Evolutionary conservation across 1,140 invertebrate genomes (phyloP).

Genomic region (Brachionus manjavacas): DNA sequence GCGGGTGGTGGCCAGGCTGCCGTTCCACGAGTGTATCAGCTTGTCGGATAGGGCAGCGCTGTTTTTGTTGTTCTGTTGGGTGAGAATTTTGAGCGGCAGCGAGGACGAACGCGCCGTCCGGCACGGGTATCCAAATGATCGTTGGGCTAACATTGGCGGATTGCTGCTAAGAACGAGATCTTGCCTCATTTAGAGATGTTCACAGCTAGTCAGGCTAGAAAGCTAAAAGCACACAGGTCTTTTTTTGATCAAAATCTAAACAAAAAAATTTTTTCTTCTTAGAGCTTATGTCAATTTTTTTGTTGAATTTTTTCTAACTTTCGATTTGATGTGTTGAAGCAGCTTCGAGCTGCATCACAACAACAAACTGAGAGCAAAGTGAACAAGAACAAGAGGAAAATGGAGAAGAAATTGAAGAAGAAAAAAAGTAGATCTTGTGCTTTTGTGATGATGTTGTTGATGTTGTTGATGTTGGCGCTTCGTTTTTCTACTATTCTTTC

Average conservation of each 20-base stretch:
- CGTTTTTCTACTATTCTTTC: too few relatives aligned
- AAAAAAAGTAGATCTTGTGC: neutral
- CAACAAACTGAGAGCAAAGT: too few relatives aligned
- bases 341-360: too few relatives aligned
- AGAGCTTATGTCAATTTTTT: neutral
- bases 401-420: neutral
- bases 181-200: conserved; percentile 9
- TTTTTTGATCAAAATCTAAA: neutral
- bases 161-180: conserved; percentile 7
- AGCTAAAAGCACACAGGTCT: neutral
- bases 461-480: neutral
- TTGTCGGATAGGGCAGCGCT: neutral
- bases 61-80: neutral
- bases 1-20: neutral
- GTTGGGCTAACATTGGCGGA: neutral
- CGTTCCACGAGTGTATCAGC: neutral
- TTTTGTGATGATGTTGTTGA: neutral
- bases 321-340: neutral
- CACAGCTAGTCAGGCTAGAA: neutral
- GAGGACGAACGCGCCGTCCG: neutral
- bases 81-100: conserved; percentile 7
- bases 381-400: neutral
- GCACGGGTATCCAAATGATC: neutral
- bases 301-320: too few relatives aligned
- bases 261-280: neutral